Evolutionary conservation across 1,140 invertebrate genomes (phyloP).

Genomic region (Halictus rubicundus): DNA sequence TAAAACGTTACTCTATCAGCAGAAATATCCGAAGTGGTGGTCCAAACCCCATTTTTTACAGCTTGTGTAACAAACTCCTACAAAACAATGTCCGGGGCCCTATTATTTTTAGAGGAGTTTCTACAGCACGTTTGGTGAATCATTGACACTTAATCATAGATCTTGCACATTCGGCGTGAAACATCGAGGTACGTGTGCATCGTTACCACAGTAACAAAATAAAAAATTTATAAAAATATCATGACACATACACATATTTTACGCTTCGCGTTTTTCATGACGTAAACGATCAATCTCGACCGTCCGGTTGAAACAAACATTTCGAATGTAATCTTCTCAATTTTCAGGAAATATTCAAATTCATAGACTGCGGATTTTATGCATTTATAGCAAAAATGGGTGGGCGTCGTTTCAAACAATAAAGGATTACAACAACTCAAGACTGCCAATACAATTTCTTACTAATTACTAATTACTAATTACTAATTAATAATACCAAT

Average conservation of each 20-base stretch:
- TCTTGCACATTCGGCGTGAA: not conserved
- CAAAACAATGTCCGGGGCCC: not conserved
- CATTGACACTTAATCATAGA: not conserved
- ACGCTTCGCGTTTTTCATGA: not conserved
- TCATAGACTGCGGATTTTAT: no score
- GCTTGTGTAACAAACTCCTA: not conserved
- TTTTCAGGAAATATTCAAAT: no score
- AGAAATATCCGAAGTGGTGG: not conserved
- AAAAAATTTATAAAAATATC: not conserved
- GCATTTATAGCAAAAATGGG: no score
- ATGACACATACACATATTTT: no score
- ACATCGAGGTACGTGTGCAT: not conserved
- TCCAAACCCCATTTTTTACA: not conserved
- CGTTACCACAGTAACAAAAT: not conserved
- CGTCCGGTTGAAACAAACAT: not conserved
- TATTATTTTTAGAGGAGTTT: constrained; percentile 4
- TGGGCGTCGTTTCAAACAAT: no score
- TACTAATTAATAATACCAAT: no score
- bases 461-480: no score
- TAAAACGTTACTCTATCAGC: not conserved
- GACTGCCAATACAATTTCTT: no score
- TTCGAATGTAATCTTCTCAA: no score
- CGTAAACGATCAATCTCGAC: not conserved
- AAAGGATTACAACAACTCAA: no score
- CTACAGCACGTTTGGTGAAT: not conserved